Conservation (phyloP, 2,113 vertebrate genomes). For the Paradoxurus hermaphroditus region DNA sequence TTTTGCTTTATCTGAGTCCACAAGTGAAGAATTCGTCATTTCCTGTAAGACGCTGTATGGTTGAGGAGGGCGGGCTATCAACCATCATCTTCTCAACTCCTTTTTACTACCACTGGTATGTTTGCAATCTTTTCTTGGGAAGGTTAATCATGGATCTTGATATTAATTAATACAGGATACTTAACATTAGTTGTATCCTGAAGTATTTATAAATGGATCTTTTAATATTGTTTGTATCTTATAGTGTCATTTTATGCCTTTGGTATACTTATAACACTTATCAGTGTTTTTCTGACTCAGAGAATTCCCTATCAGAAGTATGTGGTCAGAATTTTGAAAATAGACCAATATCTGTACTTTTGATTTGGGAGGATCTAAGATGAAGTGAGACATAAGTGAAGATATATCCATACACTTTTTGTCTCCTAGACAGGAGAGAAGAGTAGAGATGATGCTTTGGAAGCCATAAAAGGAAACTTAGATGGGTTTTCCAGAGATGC, state of each 20-base stretch:
- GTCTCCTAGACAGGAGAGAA: constrained; percentile 92
- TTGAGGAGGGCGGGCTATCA: neutral
- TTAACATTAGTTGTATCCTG: neutral
- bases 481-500: constrained; percentile 99
- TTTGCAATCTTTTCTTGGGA: constrained; percentile 4
- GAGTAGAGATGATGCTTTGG: constrained; percentile 96
- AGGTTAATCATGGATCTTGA: neutral
- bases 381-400: neutral
- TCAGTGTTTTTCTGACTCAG: neutral
- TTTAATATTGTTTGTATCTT: constrained; percentile 17
- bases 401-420: constrained; percentile 56
- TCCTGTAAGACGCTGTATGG: neutral
- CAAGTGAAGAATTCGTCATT: constrained; percentile 29
- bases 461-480: constrained; percentile 98
- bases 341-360: neutral
- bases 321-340: constrained; percentile 7
- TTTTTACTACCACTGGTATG: neutral
- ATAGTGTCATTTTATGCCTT: neutral
- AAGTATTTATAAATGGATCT: constrained; percentile 15
- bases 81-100: neutral
- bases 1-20: neutral
- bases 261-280: neutral
- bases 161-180: neutral
- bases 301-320: neutral
- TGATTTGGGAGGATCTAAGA: neutral